A percentile compares a stretch with the other conserved stretches of the same genome.
phyloP scores from a whole-genome alignment of 2,113 vertebrate genomes.

The Heptranchias perlo region DNA sequence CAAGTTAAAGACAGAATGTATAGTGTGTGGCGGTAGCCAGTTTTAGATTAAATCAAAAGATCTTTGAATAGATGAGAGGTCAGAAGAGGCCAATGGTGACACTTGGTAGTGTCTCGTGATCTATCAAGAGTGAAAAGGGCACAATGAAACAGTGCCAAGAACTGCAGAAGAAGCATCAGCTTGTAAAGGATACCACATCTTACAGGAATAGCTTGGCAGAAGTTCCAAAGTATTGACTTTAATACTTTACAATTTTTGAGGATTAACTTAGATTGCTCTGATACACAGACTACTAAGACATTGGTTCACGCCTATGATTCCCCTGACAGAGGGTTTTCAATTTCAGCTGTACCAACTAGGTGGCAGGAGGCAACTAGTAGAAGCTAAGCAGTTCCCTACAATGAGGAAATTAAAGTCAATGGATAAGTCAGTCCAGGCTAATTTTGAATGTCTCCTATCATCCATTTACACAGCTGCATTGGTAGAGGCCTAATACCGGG shows the following conservation, averaged over 20 bases:
- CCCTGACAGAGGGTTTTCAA: background rate
- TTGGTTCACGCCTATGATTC: background rate
- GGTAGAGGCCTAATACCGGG: background rate
- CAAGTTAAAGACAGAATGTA: background rate
- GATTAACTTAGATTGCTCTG: background rate
- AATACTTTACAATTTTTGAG: background rate
- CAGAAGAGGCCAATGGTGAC: background rate
- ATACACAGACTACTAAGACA: background rate
- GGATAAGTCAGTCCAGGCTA: background rate
- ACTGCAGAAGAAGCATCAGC: background rate
- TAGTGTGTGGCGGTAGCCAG: background rate
- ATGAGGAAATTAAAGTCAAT: background rate
- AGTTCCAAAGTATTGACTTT: background rate
- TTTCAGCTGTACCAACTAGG: background rate
- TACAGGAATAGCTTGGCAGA: background rate
- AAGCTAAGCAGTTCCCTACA: background rate
- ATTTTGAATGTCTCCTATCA: background rate
- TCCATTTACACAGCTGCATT: background rate
- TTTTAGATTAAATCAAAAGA: constrained; percentile 27
- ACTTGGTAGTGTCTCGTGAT: constrained; percentile 8
- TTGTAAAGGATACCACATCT: background rate
- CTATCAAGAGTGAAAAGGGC: background rate
- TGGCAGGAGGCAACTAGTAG: background rate
- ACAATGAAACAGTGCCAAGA: background rate
- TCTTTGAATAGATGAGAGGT: constrained; percentile 8